Evolutionary conservation across 2,797 vertebrate species (phyloP), one percentile per base, ranked within the genome.

Genomic region (Acestrorhynchus altus): DNA sequence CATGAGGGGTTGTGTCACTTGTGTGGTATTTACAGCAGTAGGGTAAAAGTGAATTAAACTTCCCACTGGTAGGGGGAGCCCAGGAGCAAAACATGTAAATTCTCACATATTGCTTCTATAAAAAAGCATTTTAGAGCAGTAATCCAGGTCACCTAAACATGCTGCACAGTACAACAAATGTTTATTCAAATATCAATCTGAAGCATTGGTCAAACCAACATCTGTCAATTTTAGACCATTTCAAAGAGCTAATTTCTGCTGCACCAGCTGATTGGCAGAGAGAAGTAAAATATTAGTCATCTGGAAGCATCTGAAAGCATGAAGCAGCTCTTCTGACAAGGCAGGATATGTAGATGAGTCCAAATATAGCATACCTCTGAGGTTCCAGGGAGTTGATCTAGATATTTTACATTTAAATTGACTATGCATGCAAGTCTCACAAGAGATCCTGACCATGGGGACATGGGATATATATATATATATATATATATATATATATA

Each of bases 271-370:
- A 39, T 39, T 61, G 28, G 28, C 31, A 24, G 18, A 24, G 64
- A 35, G 40, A 24, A 61, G 60, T 20, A 69, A 66, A 52, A 47
- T 52, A 20, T 20, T 24, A 49, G 49, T 47, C 67, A 63, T 63
- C 75, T 77, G 67, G 57, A 70, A 78, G 49, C 26, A 52, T 56
- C 59, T 44, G 28, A 78, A 72, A 71, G 59, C 68, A 72, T 78
- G 59, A 78, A 64, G 28, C 35, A 56, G 57, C 67, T 71, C 44
- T 52, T 64, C 63, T n/a, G 49, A 78, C 61, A 64, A 78, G 54
- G 68, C 59, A 56, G 20, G 65, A 72, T 78, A 78, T 72, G 67
- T 54, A 71, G 31, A 77, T 64, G 68, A 72, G 76, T 10, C 49
- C 39, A 56, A 78, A 65, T 72, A 40, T 61, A 64, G 76, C 31